These are phyloP conservation scores for Lymantria monacha DNA, from an alignment of 2,888 invertebrate genomes.

Conservation along the genomic window DNA sequence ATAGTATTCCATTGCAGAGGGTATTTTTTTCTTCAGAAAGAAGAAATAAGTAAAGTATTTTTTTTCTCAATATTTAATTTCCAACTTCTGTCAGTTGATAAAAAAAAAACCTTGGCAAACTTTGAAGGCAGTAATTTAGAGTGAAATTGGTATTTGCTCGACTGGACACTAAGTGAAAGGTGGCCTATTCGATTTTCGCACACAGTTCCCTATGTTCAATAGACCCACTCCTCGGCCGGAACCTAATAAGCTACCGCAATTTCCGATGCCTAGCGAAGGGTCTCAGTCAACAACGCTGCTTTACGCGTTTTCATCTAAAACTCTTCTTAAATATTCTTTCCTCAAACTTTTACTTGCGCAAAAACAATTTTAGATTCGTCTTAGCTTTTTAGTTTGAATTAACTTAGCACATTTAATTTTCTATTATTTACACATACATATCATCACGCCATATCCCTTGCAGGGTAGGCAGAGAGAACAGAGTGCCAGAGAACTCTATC, in stretches of 20 bases:
- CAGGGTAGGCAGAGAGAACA: too few species aligned
- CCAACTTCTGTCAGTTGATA: background rate
- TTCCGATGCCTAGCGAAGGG: slow-evolving; percentile 60
- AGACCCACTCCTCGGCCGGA: slow-evolving; percentile 53
- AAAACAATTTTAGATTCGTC: slow-evolving; percentile 16
- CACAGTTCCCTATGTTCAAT: slow-evolving; percentile 58
- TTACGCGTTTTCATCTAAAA: slow-evolving; percentile 52
- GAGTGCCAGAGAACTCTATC: too few species aligned
- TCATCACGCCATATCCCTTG: too few species aligned
- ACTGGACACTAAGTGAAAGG: slow-evolving; percentile 31
- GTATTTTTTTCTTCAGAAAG: background rate
- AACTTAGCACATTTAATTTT: background rate
- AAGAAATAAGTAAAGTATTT: background rate
- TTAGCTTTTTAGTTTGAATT: background rate
- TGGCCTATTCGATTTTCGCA: slow-evolving; percentile 49
- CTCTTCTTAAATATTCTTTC: slow-evolving; percentile 41
- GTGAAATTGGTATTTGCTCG: slow-evolving; percentile 22
- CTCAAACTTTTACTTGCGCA: slow-evolving; percentile 20
- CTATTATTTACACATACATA: too few species aligned
- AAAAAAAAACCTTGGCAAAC: slow-evolving; percentile 2
- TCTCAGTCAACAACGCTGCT: slow-evolving; percentile 61
- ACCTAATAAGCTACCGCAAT: slow-evolving; percentile 75
- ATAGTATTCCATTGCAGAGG: background rate
- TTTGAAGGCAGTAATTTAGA: slow-evolving; percentile 10
- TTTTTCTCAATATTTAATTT: slow-evolving; percentile 3